Evolutionary conservation across 2,113 vertebrate species (phyloP), one percentile per base, ranked within the genome.

Genomic region (Caranx ignobilis): DNA sequence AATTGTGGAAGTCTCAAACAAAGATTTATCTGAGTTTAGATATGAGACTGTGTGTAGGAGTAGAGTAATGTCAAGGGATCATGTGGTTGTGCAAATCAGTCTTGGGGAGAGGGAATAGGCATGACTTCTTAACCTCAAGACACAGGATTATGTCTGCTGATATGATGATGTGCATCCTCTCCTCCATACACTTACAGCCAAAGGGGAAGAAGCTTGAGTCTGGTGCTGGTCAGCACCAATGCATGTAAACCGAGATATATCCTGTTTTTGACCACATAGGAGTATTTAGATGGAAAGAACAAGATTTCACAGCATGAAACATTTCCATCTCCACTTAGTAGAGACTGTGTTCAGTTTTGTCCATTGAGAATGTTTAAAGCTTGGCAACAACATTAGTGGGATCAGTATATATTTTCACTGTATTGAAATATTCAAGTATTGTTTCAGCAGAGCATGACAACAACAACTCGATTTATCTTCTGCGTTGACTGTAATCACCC

Each of bases 221-320:
- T 37, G 54, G 21, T 65, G 26, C 26, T 3, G 18, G 11, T 15
- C 31, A 55, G 37, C 2, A n/a, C 15, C 31, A 35, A 26, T 37
- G 31, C 31, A 41, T 32, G 35, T 7, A 21, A 32, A 48, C 31
- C 47, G 48, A 1, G 10, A 59, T 52, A 11, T n/a, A 35, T 13
- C 8, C 6, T 41, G 39, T 41, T 21, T 77, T 19, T 52, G 4
- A 26, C 41, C 11, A 35, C 6, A 45, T 61, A 11, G 31, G 34
- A 54, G 37, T 56, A 19, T 50, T 41, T n/a, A 15, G 39, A 61
- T 2, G 11, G 13, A 21, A 54, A 62, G 45, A 47, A 45, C 26
- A 45, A 6, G 19, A 54, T 68, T 68, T 68, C 62, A 62, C 77
- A 56, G 21, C n/a, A 13, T 48, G 56, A 62, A 55, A 37, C 26